Evolutionary conservation across 2,113 vertebrate species (phyloP), one percentile per base, ranked within the genome.

Genomic region (Halichoerus grypus): DNA sequence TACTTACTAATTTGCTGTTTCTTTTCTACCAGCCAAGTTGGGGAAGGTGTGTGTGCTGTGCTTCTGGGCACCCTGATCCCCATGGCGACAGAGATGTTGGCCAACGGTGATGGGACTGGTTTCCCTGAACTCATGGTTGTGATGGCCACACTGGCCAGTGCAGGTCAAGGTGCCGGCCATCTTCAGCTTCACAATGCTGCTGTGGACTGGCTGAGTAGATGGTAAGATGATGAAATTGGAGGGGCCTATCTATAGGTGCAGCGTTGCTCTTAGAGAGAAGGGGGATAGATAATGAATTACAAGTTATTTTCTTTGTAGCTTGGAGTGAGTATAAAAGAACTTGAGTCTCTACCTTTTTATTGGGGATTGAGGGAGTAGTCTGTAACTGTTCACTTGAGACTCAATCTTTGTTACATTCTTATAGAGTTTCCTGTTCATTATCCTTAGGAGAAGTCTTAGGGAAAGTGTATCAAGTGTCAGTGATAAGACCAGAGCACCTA

Each of bases 81-180:
- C 28, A 99, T 99, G 99, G 99, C 99, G 69, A 99, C 99, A 2
- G 99, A 99, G 94, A 99, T 99, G 99, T 97, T 99, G 98, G 98
- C 99, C 91, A 99, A 99, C 0, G 99, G 99, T 0, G 99, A 99
- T 81, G 99, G 99, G 84, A 99, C 99, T 0, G 99, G 99, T 67
- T 99, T 99, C 81, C 99, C 99, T 0, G 99, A 99, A 83, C 99
- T 99, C 94, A 99, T 99, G 99, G 99, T 99, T 7, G 99, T 99
- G 98, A 99, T 99, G 99, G 99, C 99, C 15, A 99, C 99, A 0
- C 97, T 99, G 91, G 99, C 99, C 63, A 99, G 99, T 5, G 99
- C 99, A 11, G 99, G 99, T 51, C 99, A 99, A 98, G 99, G 99
- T 39, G 99, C 99, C 0, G 99, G 99, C 28, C 99, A 99, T 97